phyloP scores from a whole-genome alignment of 2,113 vertebrate genomes.

The Lophochroa leadbeateri region DNA sequence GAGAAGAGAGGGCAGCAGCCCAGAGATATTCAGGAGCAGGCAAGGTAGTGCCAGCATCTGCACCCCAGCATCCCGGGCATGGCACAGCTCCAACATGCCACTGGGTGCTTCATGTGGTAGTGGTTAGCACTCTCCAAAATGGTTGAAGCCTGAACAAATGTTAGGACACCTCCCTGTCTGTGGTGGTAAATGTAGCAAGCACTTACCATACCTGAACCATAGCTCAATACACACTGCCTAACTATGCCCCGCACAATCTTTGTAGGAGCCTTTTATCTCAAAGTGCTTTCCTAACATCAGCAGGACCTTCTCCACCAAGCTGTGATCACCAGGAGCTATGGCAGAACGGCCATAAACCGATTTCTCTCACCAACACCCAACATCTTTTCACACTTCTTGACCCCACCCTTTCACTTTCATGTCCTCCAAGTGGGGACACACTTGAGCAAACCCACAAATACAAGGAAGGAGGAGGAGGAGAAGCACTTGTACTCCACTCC shows the following conservation, averaged over 20 bases:
- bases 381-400: background rate
- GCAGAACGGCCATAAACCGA: background rate
- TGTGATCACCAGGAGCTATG: background rate
- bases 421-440: rapidly evolving
- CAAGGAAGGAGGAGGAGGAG: background rate
- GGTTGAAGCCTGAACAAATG: background rate
- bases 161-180: background rate
- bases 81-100: rapidly evolving
- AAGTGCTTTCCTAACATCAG: background rate
- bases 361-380: background rate
- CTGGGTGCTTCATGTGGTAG: rapidly evolving
- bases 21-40: too few species aligned
- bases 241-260: background rate
- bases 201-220: background rate
- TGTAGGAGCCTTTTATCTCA: background rate
- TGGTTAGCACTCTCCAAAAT: background rate
- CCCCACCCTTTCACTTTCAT: background rate
- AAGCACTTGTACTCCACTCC: rapidly evolving
- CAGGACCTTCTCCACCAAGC: background rate
- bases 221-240: background rate
- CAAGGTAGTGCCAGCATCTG: background rate
- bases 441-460: background rate
- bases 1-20: background rate
- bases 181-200: background rate
- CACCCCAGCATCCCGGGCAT: background rate